Percentiles rank a stretch among this genome's conserved stretches.
Conservation (phyloP, 2,113 vertebrate species). For the Heliornis fulica region DNA sequence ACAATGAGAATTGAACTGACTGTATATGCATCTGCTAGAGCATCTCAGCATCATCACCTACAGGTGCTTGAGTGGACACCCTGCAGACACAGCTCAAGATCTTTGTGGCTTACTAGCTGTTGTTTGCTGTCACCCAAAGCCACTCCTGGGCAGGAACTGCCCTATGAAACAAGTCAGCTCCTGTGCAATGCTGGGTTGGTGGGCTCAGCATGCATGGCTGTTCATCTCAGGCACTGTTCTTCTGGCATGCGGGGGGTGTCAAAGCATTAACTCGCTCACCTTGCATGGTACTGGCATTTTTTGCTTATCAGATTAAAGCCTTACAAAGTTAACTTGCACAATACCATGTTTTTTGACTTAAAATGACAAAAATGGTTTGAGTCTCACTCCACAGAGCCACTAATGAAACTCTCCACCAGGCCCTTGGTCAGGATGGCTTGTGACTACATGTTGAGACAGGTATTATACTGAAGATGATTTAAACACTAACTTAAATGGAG, state of each 20-base stretch:
- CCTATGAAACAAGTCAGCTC: rapidly evolving
- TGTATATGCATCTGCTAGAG: background rate
- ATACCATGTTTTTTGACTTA: background rate
- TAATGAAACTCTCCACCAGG: background rate
- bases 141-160: background rate
- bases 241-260: too few species aligned
- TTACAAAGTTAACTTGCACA: background rate
- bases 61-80: background rate
- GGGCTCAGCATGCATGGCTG: rapidly evolving
- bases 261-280: background rate
- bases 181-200: rapidly evolving
- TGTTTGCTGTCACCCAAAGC: rapidly evolving
- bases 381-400: background rate
- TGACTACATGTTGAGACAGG: background rate
- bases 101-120: background rate
- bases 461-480: background rate
- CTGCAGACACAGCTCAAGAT: background rate
- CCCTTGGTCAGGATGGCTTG: background rate
- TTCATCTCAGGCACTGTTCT: background rate
- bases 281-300: background rate
- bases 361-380: background rate
- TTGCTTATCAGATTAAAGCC: background rate
- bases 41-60: background rate
- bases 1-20: rapidly evolving
- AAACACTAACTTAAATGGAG: background rate